These are phyloP conservation scores for Oncopodura yosiiana DNA, from an alignment of 1,140 invertebrate genomes.

Conservation along the genomic window DNA sequence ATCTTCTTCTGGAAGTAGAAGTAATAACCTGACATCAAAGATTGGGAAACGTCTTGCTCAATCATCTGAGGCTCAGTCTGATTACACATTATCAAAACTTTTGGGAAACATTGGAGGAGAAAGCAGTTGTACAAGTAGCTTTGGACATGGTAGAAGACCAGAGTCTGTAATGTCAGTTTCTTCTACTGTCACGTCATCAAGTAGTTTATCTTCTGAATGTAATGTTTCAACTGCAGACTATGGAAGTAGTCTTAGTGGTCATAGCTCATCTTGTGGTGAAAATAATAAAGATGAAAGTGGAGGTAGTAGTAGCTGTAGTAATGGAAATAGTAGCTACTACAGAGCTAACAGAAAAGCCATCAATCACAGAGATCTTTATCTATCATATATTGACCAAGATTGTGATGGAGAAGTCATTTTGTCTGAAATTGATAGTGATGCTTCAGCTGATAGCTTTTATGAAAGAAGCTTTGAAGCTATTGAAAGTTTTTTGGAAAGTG, in stretches of 20 bases:
- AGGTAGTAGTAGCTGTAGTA: not conserved
- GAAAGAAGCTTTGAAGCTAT: conserved; percentile 66
- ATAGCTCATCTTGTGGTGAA: too few relatives aligned
- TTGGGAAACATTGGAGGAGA: too few relatives aligned
- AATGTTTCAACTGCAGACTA: conserved; percentile 52
- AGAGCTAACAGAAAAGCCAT: conserved; percentile 29
- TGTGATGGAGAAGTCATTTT: conserved; percentile 13
- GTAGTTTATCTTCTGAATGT: too few relatives aligned
- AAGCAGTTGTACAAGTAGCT: conserved; percentile 41
- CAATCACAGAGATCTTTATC: conserved; percentile 32
- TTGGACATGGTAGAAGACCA: conserved; percentile 37
- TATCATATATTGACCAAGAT: conserved; percentile 33
- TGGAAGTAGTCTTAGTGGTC: too few relatives aligned
- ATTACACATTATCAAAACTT: conserved; percentile 68
- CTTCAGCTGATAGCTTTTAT: conserved; percentile 55
- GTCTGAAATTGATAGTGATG: conserved; percentile 31
- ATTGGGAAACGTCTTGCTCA: conserved; percentile 75
- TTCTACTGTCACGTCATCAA: conserved; percentile 44
- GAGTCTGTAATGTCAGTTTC: conserved; percentile 49
- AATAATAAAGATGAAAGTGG: conserved; percentile 10
- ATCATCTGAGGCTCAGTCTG: conserved; percentile 47
- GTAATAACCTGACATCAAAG: conserved; percentile 60
- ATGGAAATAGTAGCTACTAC: conserved; percentile 12
- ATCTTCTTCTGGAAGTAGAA: conserved; percentile 54
- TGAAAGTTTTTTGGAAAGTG: conserved; percentile 51